A percentile compares a stretch with the other conserved stretches of the same genome.
Conservation (phyloP, 2,113 vertebrate species). For the Takifugu flavidus region DNA sequence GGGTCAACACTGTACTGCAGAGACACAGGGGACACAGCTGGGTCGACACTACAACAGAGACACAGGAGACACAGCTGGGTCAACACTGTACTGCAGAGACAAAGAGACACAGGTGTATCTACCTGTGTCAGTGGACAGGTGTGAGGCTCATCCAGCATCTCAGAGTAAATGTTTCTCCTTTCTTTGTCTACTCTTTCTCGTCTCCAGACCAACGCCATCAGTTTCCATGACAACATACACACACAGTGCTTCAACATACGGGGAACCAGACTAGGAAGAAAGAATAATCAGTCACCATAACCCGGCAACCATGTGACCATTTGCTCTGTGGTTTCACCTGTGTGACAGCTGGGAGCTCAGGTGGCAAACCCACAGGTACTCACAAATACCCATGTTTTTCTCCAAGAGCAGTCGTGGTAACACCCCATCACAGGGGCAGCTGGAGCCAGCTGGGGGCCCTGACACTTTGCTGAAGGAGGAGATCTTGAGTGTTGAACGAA, state of each 20-base stretch:
- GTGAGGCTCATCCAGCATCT: slow-evolving; percentile 81
- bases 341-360: slow-evolving; percentile 42
- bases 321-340: slow-evolving; percentile 47
- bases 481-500: slow-evolving; percentile 75
- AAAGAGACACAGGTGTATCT: slow-evolving; percentile 3
- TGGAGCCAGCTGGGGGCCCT: slow-evolving; percentile 9
- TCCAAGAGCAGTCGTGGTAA: slow-evolving; percentile 75
- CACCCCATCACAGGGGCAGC: slow-evolving; percentile 43
- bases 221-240: slow-evolving; percentile 59
- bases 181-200: not conserved
- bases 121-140: slow-evolving; percentile 79
- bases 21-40: slow-evolving; percentile 14
- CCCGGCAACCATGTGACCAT: not conserved
- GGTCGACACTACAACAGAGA: not conserved
- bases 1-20: slow-evolving; percentile 65
- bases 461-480: slow-evolving; percentile 74
- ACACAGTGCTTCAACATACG: slow-evolving; percentile 52
- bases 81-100: not conserved
- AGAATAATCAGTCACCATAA: slow-evolving; percentile 2
- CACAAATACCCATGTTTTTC: slow-evolving; percentile 67
- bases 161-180: slow-evolving; percentile 79
- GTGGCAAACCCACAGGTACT: slow-evolving; percentile 80
- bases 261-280: slow-evolving; percentile 50
- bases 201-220: slow-evolving; percentile 64
- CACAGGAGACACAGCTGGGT: not conserved